Percentiles rank a stretch among this genome's conserved stretches.
These are phyloP conservation scores for Invenusta paracnida DNA, from an alignment of 2,888 invertebrate genomes.

Conservation along the genomic window DNA sequence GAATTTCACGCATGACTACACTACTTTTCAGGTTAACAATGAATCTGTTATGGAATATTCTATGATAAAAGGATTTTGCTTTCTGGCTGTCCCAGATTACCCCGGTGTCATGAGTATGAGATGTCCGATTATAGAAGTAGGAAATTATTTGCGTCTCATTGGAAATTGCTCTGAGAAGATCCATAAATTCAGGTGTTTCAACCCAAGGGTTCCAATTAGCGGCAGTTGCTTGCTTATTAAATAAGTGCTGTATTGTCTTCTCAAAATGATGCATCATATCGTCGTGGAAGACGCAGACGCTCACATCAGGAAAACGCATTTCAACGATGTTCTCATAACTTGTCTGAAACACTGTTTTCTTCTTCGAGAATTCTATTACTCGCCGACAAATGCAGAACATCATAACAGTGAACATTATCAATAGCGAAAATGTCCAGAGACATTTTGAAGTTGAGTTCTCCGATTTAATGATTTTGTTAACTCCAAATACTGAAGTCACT, in stretches of 20 bases:
- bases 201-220: neutral
- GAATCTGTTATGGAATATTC: neutral
- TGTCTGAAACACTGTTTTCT: neutral
- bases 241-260: neutral
- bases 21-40: neutral
- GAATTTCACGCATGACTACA: neutral
- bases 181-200: neutral
- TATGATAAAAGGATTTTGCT: neutral
- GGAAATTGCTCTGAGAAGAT: neutral
- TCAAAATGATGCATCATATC: neutral
- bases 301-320: neutral
- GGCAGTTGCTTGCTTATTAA: neutral
- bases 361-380: neutral
- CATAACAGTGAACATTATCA: neutral
- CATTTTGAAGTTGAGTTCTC: neutral
- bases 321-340: neutral
- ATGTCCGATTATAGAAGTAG: neutral
- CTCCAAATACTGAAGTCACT: neutral
- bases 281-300: neutral
- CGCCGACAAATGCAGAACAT: neutral
- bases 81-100: neutral
- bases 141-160: neutral
- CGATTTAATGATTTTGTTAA: neutral
- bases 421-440: neutral
- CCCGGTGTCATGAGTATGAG: too few relatives aligned